phyloP scores from a whole-genome alignment of 2,113 vertebrate genomes.

The Spea multiplicata region DNA sequence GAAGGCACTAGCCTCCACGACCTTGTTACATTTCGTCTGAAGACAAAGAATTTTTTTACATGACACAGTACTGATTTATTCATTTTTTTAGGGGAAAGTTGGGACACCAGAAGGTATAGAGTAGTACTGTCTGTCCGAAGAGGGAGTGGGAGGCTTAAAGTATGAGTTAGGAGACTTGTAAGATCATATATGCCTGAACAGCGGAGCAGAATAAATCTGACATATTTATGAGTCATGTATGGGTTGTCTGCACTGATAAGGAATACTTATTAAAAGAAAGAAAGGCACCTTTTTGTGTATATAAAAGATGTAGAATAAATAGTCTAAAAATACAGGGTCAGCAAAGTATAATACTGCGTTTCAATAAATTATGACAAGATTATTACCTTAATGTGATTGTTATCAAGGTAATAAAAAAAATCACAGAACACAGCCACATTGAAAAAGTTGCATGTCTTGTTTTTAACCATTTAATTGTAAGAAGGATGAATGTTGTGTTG shows the following conservation, averaged over 20 bases:
- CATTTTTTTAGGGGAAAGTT: slow-evolving; percentile 54
- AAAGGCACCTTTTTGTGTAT: slow-evolving; percentile 74
- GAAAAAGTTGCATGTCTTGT: too few relatives aligned
- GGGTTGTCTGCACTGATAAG: slow-evolving; percentile 69
- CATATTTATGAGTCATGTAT: slow-evolving; percentile 73
- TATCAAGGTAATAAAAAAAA: neutral
- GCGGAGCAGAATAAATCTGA: slow-evolving; percentile 53
- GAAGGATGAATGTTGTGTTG: too few relatives aligned
- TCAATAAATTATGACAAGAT: slow-evolving; percentile 71
- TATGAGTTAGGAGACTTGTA: neutral
- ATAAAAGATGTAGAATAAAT: slow-evolving; percentile 71
- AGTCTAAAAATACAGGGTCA: slow-evolving; percentile 67
- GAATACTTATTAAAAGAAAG: slow-evolving; percentile 70
- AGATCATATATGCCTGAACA: neutral
- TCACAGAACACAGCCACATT: neutral
- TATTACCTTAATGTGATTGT: slow-evolving; percentile 55
- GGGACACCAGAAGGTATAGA: neutral
- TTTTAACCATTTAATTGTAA: too few relatives aligned
- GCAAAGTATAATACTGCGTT: slow-evolving; percentile 77
- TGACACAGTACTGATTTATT: slow-evolving; percentile 62
- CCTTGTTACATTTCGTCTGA: slow-evolving; percentile 60
- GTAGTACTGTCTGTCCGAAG: neutral
- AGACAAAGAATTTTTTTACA: slow-evolving; percentile 53
- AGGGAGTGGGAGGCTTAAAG: slow-evolving; percentile 36
- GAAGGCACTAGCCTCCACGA: slow-evolving; percentile 64